Percentiles rank a stretch among this genome's conserved stretches.
phyloP scores from a whole-genome alignment of 2,797 vertebrate genomes.

The Danio tinwini region DNA sequence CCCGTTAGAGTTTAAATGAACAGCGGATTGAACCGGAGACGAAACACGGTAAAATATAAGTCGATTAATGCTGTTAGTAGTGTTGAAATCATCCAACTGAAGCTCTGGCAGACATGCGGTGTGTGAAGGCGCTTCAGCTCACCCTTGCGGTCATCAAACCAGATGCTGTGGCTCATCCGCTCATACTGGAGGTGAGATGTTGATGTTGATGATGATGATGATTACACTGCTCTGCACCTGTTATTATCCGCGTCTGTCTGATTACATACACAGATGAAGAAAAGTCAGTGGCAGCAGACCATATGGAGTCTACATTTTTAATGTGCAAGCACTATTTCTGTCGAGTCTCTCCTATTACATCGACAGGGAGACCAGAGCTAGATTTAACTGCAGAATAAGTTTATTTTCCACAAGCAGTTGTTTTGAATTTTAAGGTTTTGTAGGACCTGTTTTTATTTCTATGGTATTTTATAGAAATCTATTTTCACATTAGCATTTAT shows the following conservation, averaged over 20 bases:
- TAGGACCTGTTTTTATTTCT: too few species aligned
- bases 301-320: not conserved
- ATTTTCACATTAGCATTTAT: too few species aligned
- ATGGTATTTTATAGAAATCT: too few species aligned
- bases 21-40: not conserved
- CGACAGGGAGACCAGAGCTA: too few species aligned
- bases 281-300: not conserved
- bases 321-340: not conserved
- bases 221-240: not conserved
- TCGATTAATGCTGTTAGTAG: not conserved
- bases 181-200: slow-evolving; percentile 86
- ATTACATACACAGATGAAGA: not conserved
- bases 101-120: slow-evolving; percentile 51
- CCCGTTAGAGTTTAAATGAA: not conserved
- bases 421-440: too few species aligned
- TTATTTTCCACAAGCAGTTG: too few species aligned
- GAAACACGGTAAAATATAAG: not conserved
- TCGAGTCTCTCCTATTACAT: not conserved
- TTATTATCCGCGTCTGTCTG: not conserved
- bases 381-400: too few species aligned
- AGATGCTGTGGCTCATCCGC: slow-evolving; percentile 89
- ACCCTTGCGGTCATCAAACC: slow-evolving; percentile 93
- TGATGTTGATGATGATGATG: too few species aligned
- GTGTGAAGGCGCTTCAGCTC: slow-evolving; percentile 84
- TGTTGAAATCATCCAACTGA: not conserved